phyloP scores from a whole-genome alignment of 2,888 invertebrate genomes.

The Drosophila trichaetosa region DNA sequence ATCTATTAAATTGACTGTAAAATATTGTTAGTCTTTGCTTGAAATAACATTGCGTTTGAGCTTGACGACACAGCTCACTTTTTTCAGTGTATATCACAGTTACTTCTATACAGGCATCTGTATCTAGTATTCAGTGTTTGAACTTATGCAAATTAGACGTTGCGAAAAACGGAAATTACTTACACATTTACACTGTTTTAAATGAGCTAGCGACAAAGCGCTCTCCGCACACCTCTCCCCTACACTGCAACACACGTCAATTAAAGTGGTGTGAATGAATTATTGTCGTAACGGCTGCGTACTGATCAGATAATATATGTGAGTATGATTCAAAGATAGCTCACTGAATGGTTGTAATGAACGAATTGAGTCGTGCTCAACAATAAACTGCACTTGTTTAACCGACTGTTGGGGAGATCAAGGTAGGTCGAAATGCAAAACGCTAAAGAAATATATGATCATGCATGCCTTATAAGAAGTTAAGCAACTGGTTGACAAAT shows the following conservation, averaged over 20 bases:
- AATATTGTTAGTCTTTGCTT: background rate
- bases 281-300: conserved; percentile 34
- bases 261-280: conserved; percentile 48
- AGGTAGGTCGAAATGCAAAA: conserved; percentile 8
- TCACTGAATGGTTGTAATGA: conserved; percentile 60
- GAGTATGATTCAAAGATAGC: conserved; percentile 57
- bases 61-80: background rate
- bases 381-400: conserved; percentile 35
- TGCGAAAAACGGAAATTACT: conserved; percentile 76
- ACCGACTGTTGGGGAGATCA: conserved; percentile 6
- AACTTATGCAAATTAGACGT: conserved; percentile 50
- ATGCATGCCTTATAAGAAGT: background rate
- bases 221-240: background rate
- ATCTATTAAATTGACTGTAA: background rate
- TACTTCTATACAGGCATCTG: conserved; percentile 10
- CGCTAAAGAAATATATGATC: background rate
- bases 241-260: background rate
- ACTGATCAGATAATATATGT: conserved; percentile 57
- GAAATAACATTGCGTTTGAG: background rate
- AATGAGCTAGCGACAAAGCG: conserved; percentile 57
- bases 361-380: conserved; percentile 43
- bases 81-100: conserved; percentile 41
- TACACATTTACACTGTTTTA: conserved; percentile 73
- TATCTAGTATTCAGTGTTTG: conserved; percentile 6
- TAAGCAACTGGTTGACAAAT: background rate